Evolutionary conservation across 92 coral and sea anemone species (phyloP).

Genomic region (Muricea muricata): DNA sequence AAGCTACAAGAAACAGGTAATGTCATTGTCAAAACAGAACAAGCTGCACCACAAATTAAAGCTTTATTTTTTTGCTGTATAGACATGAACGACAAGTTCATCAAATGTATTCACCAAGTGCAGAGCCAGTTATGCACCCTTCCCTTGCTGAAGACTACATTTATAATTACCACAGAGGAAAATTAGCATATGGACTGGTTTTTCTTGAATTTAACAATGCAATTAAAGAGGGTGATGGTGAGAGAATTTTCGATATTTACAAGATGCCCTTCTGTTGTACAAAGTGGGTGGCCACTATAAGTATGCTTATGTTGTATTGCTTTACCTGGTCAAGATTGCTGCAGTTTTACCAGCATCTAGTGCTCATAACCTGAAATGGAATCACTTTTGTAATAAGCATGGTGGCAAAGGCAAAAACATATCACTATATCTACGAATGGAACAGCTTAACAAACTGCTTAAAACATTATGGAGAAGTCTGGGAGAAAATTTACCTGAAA

Average conservation of each 20-base stretch:
- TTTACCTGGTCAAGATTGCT: constrained; percentile 24
- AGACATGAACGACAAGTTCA: neutral
- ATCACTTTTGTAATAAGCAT: constrained; percentile 58
- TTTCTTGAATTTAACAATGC: neutral
- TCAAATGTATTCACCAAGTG: neutral
- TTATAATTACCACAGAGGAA: constrained; percentile 23
- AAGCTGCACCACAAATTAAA: too few relatives aligned
- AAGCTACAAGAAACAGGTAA: neutral
- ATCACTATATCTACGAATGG: constrained; percentile 31
- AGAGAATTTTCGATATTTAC: constrained; percentile 51
- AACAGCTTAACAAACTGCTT: constrained; percentile 51
- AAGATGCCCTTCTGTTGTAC: constrained; percentile 62
- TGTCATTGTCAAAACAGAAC: neutral
- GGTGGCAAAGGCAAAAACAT: constrained; percentile 68
- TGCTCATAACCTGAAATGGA: constrained; percentile 64
- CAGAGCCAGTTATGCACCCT: neutral
- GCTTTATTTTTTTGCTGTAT: too few relatives aligned
- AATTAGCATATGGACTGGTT: neutral
- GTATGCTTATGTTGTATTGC: constrained; percentile 32
- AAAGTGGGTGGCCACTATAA: constrained; percentile 20
- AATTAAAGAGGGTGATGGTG: constrained; percentile 48
- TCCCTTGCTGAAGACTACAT: constrained; percentile 5
- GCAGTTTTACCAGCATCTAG: constrained; percentile 59
- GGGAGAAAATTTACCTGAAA: constrained; percentile 41
- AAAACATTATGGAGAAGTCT: constrained; percentile 63